Evolutionary conservation across 2,113 vertebrate species (phyloP).

Genomic region (Oncorhynchus kisutch): DNA sequence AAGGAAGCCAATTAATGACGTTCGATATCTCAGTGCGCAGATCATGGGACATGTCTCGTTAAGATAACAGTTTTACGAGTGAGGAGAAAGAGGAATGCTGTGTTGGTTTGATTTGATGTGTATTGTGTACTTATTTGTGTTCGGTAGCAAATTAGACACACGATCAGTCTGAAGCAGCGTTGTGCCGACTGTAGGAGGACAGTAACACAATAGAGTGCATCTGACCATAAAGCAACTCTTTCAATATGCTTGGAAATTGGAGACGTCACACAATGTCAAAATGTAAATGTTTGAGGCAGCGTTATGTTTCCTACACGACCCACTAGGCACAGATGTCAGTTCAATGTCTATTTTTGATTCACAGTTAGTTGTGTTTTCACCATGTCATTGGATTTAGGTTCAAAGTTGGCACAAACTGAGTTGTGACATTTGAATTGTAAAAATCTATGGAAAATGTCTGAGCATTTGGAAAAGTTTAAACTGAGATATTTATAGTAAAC

Average conservation of each 20-base stretch:
- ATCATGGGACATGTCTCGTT: slow-evolving; percentile 36
- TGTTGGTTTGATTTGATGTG: background rate
- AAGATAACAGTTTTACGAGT: slow-evolving; percentile 24
- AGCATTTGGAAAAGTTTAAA: background rate
- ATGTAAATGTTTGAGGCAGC: too few relatives aligned
- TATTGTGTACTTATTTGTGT: slow-evolving; percentile 2
- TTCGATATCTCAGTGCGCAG: slow-evolving; percentile 52
- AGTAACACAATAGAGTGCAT: too few relatives aligned
- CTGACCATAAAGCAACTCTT: too few relatives aligned
- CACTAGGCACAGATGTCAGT: too few relatives aligned
- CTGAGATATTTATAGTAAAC: background rate
- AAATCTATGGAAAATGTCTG: background rate
- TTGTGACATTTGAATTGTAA: background rate
- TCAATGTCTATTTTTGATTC: too few relatives aligned
- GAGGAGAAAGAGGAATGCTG: background rate
- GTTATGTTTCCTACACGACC: too few relatives aligned
- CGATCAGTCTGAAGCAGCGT: background rate
- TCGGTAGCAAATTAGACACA: background rate
- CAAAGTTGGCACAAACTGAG: background rate
- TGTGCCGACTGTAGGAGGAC: too few relatives aligned
- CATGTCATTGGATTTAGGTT: too few relatives aligned
- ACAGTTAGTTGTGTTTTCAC: too few relatives aligned
- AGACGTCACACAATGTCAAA: too few relatives aligned
- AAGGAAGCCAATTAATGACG: slow-evolving; percentile 65
- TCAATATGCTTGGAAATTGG: too few relatives aligned